A percentile compares a stretch with the other conserved stretches of the same genome.
Conservation (phyloP, 2,113 vertebrate genomes). For the Alouatta palliata region DNA sequence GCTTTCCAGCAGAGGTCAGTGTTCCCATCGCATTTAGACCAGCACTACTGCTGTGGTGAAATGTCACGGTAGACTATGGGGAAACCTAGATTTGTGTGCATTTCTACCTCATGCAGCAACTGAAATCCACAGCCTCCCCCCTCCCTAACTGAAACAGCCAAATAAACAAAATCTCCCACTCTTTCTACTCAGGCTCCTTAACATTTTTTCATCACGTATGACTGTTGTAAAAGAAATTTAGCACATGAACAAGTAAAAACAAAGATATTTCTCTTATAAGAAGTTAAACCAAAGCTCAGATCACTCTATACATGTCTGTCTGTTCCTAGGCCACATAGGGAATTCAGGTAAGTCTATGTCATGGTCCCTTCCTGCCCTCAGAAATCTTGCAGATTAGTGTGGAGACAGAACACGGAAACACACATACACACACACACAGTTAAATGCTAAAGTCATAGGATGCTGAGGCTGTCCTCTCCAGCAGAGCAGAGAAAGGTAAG, state of each 20-base stretch:
- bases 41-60: rapidly evolving
- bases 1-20: conserved; percentile 93
- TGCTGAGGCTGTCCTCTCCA: neutral
- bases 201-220: neutral
- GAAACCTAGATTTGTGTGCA: neutral
- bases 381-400: neutral
- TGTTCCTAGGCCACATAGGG: neutral
- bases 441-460: neutral
- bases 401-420: too few species aligned
- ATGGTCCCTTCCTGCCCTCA: neutral
- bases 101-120: neutral
- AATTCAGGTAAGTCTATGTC: neutral
- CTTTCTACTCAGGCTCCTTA: neutral
- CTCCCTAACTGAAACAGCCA: neutral
- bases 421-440: neutral
- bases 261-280: neutral
- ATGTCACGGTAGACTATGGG: rapidly evolving
- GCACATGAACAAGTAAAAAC: neutral
- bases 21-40: rapidly evolving
- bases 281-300: neutral
- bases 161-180: neutral
- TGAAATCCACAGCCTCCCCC: neutral
- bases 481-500: neutral
- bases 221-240: neutral
- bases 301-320: neutral